Evolutionary conservation across 2,797 vertebrate genomes (phyloP), one percentile per base, ranked within the genome.

Genomic region (Eulemur albifrons): DNA sequence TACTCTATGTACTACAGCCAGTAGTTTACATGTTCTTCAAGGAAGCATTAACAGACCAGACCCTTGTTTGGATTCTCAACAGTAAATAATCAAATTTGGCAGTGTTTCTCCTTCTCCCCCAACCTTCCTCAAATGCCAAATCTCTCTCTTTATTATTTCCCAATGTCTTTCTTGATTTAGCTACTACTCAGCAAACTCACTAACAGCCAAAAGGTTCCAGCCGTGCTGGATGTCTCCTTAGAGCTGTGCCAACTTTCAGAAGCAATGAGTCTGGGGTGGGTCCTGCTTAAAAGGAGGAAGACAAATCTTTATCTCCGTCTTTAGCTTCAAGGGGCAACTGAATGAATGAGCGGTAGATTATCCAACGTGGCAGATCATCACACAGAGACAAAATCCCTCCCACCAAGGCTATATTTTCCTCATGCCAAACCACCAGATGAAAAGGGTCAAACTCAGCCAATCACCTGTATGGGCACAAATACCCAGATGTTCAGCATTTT

Each of bases 11-110:
- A 93, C 40, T 89, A 90, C 45, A 97, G 86, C 63, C 70, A 93
- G 97, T 84, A 95, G 67, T 85, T 65, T 94, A 63, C 8, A 0
- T 17, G 48, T 96, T 95, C 95, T 97, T 96, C 83, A 92, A 98
- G 90, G 69, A 98, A 93, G 82, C 32, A 13, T 18, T 96, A 96
- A 97, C 89, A 90, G 97, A 95, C 45, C 67, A 79, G 95, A 96
- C 40, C 73, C 83, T 69, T 94, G 92, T 96, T 97, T 81, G 0
- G 73, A 97, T 96, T 97, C 84, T 98, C 85, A 92, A 82, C 90
- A 97, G 97, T 95, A 93, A 97, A 97, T 96, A 98, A 96, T 97
- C 96, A 93, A 97, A 98, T 97, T 96, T 88, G 96, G 92, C 88
- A 73, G 80, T 17, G 32, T 88, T 88, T 83, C 75, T 84, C 81